These are phyloP conservation scores for Coccyzus lansbergi DNA, from an alignment of 2,797 vertebrate species.

Conservation along the genomic window DNA sequence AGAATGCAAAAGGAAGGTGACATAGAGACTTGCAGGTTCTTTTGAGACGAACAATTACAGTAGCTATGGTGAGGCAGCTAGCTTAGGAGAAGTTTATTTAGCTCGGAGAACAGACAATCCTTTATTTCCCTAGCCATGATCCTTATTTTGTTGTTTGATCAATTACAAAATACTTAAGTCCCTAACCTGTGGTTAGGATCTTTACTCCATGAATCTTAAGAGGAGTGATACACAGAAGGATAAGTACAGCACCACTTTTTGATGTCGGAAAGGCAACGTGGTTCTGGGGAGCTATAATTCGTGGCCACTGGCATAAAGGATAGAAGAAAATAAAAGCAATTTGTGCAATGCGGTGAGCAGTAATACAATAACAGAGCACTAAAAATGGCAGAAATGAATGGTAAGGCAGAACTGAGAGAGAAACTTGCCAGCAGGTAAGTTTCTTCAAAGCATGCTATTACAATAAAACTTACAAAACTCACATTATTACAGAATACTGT, in stretches of 20 bases:
- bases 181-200: neutral
- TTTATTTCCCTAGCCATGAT: neutral
- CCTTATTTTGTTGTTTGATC: neutral
- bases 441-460: neutral
- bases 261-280: neutral
- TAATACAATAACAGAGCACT: neutral
- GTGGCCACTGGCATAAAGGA: neutral
- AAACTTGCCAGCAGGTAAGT: neutral
- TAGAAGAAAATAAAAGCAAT: neutral
- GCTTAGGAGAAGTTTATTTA: neutral
- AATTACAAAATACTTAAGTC: neutral
- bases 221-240: neutral
- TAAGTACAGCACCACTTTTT: neutral
- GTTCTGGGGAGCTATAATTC: neutral
- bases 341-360: neutral
- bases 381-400: neutral
- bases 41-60: neutral
- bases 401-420: neutral
- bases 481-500: neutral
- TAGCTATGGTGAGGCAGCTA: neutral
- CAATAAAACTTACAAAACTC: neutral
- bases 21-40: neutral
- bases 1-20: neutral
- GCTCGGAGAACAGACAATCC: neutral
- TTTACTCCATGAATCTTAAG: neutral